Evolutionary conservation across 2,113 vertebrate genomes (phyloP).

Genomic region (Steatornis caripensis): DNA sequence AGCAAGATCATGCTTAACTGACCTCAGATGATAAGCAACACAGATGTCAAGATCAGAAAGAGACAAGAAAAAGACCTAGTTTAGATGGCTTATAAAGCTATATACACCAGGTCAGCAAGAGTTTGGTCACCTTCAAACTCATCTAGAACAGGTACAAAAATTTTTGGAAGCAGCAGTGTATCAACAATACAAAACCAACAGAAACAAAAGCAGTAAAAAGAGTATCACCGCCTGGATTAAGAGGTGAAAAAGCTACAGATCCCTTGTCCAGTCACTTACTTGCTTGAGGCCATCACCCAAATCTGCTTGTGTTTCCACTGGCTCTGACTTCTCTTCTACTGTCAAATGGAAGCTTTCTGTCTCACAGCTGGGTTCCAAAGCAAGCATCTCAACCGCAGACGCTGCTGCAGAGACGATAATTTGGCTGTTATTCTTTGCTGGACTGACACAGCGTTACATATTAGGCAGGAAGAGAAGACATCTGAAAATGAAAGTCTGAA

Average conservation of each 20-base stretch:
- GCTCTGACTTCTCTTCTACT: not conserved
- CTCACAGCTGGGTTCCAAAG: not conserved
- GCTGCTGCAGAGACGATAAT: not conserved
- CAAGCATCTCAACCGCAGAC: not conserved
- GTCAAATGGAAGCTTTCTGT: not conserved
- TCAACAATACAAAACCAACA: not conserved
- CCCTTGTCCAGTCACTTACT: not conserved
- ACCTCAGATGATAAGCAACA: not conserved
- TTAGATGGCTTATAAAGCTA: not conserved
- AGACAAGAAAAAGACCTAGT: not conserved
- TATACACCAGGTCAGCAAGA: not conserved
- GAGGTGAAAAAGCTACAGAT: not conserved
- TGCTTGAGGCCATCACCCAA: constrained; percentile 16
- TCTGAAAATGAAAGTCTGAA: not conserved
- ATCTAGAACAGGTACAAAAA: not conserved
- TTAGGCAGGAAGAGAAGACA: not conserved
- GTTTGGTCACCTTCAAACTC: not conserved
- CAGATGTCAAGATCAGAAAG: not conserved
- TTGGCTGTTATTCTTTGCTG: not conserved
- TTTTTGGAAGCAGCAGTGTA: not conserved
- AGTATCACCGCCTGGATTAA: not conserved
- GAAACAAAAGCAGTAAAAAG: not conserved
- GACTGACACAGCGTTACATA: not conserved
- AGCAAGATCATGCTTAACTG: not conserved
- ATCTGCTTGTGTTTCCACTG: not conserved